Percentiles rank a stretch among this genome's conserved stretches.
Conservation (phyloP, 2,797 vertebrate species). For the Myoxocephalus aenaeus region DNA sequence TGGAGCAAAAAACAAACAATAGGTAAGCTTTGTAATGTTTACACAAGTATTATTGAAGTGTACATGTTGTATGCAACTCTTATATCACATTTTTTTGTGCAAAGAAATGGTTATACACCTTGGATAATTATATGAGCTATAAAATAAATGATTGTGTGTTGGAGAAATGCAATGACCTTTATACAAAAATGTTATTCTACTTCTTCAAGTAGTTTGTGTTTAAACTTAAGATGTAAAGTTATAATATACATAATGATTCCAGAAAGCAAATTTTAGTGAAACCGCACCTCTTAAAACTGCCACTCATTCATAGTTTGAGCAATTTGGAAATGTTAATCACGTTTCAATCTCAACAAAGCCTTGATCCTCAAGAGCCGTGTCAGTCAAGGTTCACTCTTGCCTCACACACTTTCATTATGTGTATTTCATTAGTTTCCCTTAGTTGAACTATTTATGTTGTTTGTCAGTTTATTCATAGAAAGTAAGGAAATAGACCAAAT, state of each 20-base stretch:
- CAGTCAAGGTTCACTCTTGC: slow-evolving; percentile 21
- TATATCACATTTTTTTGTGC: slow-evolving; percentile 11
- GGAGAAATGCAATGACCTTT: slow-evolving; percentile 18
- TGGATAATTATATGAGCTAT: slow-evolving; percentile 2
- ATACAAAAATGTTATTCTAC: background rate
- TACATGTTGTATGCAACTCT: slow-evolving; percentile 3
- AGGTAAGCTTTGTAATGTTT: slow-evolving; percentile 40
- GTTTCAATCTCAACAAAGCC: slow-evolving; percentile 20
- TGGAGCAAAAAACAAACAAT: slow-evolving; percentile 32
- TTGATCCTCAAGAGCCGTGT: slow-evolving; percentile 28
- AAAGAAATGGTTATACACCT: slow-evolving; percentile 24
- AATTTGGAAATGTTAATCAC: slow-evolving; percentile 35
- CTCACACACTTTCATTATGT: background rate
- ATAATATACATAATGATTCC: slow-evolving; percentile 27
- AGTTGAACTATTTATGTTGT: slow-evolving; percentile 15
- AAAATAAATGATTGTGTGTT: slow-evolving; percentile 20
- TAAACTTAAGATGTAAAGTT: slow-evolving; percentile 22
- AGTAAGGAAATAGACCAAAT: background rate
- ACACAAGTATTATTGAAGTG: slow-evolving; percentile 23
- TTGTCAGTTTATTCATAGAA: background rate
- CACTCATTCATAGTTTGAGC: slow-evolving; percentile 26
- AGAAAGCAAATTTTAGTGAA: slow-evolving; percentile 15
- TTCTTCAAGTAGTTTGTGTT: slow-evolving; percentile 3
- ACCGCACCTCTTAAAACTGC: slow-evolving; percentile 34
- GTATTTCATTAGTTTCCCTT: background rate